Evolutionary conservation across 2,113 vertebrate genomes (phyloP), one percentile per base, ranked within the genome.

Genomic region (Cranoglanis bouderius): DNA sequence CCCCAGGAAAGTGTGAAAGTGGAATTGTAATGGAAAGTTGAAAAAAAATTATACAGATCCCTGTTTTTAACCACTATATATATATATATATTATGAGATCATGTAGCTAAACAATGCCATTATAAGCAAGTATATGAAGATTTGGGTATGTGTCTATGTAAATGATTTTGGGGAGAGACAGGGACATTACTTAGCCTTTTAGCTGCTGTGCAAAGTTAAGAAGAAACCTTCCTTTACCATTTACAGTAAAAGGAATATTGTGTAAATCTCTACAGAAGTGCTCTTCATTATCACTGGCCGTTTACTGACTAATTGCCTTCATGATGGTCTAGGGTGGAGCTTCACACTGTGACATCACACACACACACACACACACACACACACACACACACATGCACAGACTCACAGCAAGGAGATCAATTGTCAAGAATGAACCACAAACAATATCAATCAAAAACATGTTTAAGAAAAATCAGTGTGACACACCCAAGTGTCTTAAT

Each of bases 241-340:
- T 75, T 75, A 75, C 19, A 26, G 21, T 26, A 26, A 0, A 43
- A 24, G 8, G 72, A 75, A 26, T 4, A 12, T 12, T 75, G 40
- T 43, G 29, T 82, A 59, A 21, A 38, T 82, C 6, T 82, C 51
- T 59, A 32, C n/a, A 1, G 18, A 8, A 82, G 80, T 82, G 53
- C 32, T 12, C 49, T 38, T 55, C 53, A 35, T 35, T 55, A 82
- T 55, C 80, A 13, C 6, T 57, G 51, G 51, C 6, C 2, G 1
- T 59, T 82, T 82, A 82, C 51, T 55, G 49, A 57, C 2, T 82
- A 24, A 82, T 59, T 82, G 51, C 53, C 53, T 59, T 82, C 32
- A 24, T 57, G 32, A 82, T 59, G 80, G 18, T 59, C 53, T 19
- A 21, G 7, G 8, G 18, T 1, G 32, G 80, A 13, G 53, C 53